Evolutionary conservation across 2,797 vertebrate genomes (phyloP).

Genomic region (Phataginus tricuspis): DNA sequence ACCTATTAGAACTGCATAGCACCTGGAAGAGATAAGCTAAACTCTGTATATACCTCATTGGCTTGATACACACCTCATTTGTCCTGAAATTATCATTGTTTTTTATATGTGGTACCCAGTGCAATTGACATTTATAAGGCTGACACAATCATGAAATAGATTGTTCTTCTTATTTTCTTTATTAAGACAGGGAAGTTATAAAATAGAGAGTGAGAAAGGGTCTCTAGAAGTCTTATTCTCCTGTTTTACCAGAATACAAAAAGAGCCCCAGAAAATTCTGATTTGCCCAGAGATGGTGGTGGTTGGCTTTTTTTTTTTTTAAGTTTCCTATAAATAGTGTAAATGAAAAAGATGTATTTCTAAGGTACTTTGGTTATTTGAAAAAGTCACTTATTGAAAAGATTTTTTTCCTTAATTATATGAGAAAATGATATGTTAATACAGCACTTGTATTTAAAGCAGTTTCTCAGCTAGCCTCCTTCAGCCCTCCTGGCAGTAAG

Average conservation of each 20-base stretch:
- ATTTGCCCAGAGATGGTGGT: neutral
- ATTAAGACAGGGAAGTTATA: conserved; percentile 24
- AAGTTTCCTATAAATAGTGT: conserved; percentile 5
- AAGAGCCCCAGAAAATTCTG: neutral
- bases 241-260: neutral
- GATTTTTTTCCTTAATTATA: neutral
- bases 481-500: neutral
- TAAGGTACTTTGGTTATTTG: neutral
- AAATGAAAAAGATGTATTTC: conserved; percentile 15
- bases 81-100: conserved; percentile 4
- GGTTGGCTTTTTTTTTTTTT: neutral
- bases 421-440: conserved; percentile 27
- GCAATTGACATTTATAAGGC: conserved; percentile 3
- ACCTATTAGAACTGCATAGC: neutral
- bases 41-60: neutral
- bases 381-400: conserved; percentile 14
- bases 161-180: conserved; percentile 21
- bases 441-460: conserved; percentile 9
- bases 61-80: neutral
- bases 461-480: neutral
- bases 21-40: conserved; percentile 1
- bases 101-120: neutral
- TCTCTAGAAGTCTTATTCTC: neutral
- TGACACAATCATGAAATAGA: neutral
- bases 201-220: neutral